Percentiles rank a stretch among this genome's conserved stretches.
Conservation (phyloP, 2,888 invertebrate genomes). For the Hirtodrosophila histrioides region DNA sequence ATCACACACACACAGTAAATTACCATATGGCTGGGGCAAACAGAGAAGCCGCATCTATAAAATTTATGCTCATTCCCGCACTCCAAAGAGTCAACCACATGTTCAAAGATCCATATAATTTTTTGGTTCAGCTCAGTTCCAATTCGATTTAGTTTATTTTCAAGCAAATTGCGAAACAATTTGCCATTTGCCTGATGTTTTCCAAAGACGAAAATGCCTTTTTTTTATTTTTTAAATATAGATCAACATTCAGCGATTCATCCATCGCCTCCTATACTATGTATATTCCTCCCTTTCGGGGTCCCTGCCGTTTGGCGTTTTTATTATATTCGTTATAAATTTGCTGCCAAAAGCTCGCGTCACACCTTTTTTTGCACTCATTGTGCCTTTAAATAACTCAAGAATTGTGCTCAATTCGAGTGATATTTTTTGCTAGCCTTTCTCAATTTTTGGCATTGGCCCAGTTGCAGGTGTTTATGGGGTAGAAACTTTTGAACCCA, state of each 20-base stretch:
- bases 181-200: slow-evolving; percentile 50
- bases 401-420: slow-evolving; percentile 36
- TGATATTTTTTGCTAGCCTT: slow-evolving; percentile 18
- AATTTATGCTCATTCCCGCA: neutral
- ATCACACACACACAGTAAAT: slow-evolving; percentile 16
- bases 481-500: slow-evolving; percentile 53
- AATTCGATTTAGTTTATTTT: slow-evolving; percentile 27
- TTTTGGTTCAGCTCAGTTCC: slow-evolving; percentile 23
- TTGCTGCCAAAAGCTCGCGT: slow-evolving; percentile 62
- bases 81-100: slow-evolving; percentile 66
- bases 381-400: slow-evolving; percentile 55
- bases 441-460: slow-evolving; percentile 66
- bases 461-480: slow-evolving; percentile 70
- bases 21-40: slow-evolving; percentile 45
- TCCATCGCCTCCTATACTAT: slow-evolving; percentile 1
- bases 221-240: slow-evolving; percentile 47
- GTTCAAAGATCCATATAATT: slow-evolving; percentile 47
- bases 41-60: slow-evolving; percentile 2
- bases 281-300: slow-evolving; percentile 5
- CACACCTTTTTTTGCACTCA: slow-evolving; percentile 49
- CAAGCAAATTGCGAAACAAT: slow-evolving; percentile 60
- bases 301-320: slow-evolving; percentile 25
- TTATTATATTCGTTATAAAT: slow-evolving; percentile 58
- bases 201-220: slow-evolving; percentile 30
- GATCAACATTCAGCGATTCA: slow-evolving; percentile 29